Percentiles rank a stretch among this genome's conserved stretches.
phyloP scores from a whole-genome alignment of 2,888 invertebrate species.

The Pimpla rufipes region DNA sequence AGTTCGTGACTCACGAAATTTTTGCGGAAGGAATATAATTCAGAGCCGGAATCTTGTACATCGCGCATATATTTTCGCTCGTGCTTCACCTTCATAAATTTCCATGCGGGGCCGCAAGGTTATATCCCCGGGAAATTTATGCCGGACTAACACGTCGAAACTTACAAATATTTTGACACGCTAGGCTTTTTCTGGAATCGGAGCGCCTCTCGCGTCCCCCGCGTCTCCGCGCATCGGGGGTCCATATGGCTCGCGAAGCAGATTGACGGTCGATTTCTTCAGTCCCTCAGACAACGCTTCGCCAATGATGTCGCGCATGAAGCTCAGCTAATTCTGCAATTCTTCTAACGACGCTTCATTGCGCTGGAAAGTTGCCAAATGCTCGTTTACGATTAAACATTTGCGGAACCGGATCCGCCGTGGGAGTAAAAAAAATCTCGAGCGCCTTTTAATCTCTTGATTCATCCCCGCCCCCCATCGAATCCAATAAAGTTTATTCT shows the following conservation, averaged over 20 bases:
- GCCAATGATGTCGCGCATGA: not conserved
- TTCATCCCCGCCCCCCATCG: slow-evolving; percentile 37
- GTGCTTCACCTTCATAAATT: too few relatives aligned
- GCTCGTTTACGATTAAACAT: slow-evolving; percentile 11
- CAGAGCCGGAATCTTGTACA: too few relatives aligned
- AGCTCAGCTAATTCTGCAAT: not conserved
- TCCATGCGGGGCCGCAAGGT: not conserved
- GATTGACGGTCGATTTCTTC: not conserved
- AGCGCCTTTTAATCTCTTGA: not conserved
- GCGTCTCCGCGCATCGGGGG: slow-evolving; percentile 34
- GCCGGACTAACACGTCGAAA: slow-evolving; percentile 65
- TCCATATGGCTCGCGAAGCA: not conserved
- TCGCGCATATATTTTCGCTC: too few relatives aligned
- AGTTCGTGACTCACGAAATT: too few relatives aligned
- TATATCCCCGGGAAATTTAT: slow-evolving; percentile 18
- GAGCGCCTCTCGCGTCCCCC: slow-evolving; percentile 13
- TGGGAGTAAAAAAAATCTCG: not conserved
- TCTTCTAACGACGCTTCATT: not conserved
- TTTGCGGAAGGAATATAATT: too few relatives aligned
- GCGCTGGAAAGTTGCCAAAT: slow-evolving; percentile 6
- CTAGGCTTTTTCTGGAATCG: slow-evolving; percentile 71
- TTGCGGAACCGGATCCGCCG: not conserved
- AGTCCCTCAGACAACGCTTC: not conserved
- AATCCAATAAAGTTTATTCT: slow-evolving; percentile 72
- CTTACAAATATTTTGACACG: slow-evolving; percentile 78